Percentiles rank a stretch among this genome's conserved stretches.
phyloP scores from a whole-genome alignment of 2,113 vertebrate species.

The Hymenochirus boettgeri region DNA sequence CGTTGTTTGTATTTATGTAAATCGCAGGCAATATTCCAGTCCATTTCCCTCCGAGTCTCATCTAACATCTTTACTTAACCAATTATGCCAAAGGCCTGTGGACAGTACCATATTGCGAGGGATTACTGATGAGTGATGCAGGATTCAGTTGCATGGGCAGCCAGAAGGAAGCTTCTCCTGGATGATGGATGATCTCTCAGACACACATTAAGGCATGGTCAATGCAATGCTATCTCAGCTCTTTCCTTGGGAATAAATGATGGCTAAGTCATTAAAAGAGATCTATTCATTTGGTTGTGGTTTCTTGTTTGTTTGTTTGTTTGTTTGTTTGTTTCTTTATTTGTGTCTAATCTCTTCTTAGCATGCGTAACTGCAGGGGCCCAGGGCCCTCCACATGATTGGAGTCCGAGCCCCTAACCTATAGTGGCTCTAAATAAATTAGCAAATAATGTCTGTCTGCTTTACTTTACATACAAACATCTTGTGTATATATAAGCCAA shows the following conservation, averaged over 20 bases:
- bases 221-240: slow-evolving; percentile 30
- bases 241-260: slow-evolving; percentile 35
- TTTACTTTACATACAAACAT: no score
- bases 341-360: no score
- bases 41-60: not conserved
- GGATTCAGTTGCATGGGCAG: slow-evolving; percentile 14
- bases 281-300: slow-evolving; percentile 11
- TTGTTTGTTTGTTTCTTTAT: slow-evolving; percentile 19
- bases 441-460: no score
- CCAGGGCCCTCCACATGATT: no score
- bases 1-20: not conserved
- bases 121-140: slow-evolving; percentile 6
- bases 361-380: no score
- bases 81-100: not conserved
- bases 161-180: slow-evolving; percentile 24
- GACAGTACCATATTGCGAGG: slow-evolving; percentile 9
- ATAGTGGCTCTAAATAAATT: no score
- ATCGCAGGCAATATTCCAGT: not conserved
- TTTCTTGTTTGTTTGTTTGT: slow-evolving; percentile 3
- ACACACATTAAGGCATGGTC: slow-evolving; percentile 31
- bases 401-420: no score
- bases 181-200: slow-evolving; percentile 30
- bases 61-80: not conserved
- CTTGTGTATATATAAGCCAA: no score
- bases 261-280: slow-evolving; percentile 24